Base-by-base conservation (phyloP, 2,113 vertebrate genomes). In the Hirundichthys speculiger region DNA sequence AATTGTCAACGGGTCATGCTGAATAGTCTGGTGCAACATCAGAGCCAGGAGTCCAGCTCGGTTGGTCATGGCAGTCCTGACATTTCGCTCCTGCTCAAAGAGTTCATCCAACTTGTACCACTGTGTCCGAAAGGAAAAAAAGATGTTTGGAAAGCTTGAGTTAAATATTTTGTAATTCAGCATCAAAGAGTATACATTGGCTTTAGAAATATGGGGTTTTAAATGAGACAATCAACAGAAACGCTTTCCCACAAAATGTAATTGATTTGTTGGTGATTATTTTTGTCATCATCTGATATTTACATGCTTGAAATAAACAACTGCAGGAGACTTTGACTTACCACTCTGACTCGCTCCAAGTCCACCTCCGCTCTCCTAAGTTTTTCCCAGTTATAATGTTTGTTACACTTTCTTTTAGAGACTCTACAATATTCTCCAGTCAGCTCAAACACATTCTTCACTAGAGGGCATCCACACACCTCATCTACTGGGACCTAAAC, bases 41-140 rank as follows among this genome's bases (percentile, higher is more conserved):
- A 97, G 92, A 40, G 96, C 96, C 22, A 97, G 90, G 7, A 97
- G 90, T 16, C 95, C 96, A 0, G 96, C 96, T 51, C 96, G 91
- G 89, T 97, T 97, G 34, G 96, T 96, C 96, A 97, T 97, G 3
- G 96, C 96, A 24, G 94, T 96, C 64, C 96, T 92, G 11, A 97
- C 95, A 0, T 97, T 97, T 2, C 95, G 93, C 78, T 97, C 96
- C 80, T 97, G 96, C 79, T 97, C 96, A 75, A 97, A 97, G 1
- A 97, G 92, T 85, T 97, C 96, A 0, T 97, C 96, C 90, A 97
- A 78, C 73, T 97, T 97, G 91, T 97, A 97, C 95, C 95, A 97
- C 95, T 97, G 86, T 48, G 38, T 34, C 30, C 41, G 34, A 12
- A 49, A 10, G 57, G 3, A 58, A 9, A 50, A 1, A 10, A 45